A percentile compares a stretch with the other conserved stretches of the same genome.
Conservation (phyloP, 1,140 invertebrate genomes). For the Neodiprion fabricii region DNA sequence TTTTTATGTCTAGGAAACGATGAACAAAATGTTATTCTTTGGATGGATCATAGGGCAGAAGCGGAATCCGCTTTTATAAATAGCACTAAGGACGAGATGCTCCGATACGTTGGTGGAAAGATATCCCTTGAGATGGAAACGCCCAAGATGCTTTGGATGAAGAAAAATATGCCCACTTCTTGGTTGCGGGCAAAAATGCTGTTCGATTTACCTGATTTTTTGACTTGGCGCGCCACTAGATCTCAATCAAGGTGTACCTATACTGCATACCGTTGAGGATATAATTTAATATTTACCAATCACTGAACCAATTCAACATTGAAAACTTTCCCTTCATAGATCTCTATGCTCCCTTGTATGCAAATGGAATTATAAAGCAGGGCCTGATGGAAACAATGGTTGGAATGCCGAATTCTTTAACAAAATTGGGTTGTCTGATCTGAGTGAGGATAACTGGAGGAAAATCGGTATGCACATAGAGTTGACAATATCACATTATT, state of each 20-base stretch:
- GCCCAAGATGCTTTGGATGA: constrained; percentile 95
- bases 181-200: constrained; percentile 77
- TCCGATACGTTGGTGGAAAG: constrained; percentile 89
- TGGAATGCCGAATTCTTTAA: constrained; percentile 83
- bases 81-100: constrained; percentile 73
- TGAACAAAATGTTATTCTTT: constrained; percentile 90
- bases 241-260: constrained; percentile 68
- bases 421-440: constrained; percentile 78
- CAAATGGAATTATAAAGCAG: constrained; percentile 91
- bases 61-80: constrained; percentile 87
- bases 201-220: constrained; percentile 93
- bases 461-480: constrained; percentile 73
- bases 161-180: constrained; percentile 74
- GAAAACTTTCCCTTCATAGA: constrained; percentile 57
- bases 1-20: constrained; percentile 60
- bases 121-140: constrained; percentile 96
- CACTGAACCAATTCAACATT: constrained; percentile 18
- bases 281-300: constrained; percentile 3
- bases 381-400: constrained; percentile 58
- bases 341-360: constrained; percentile 92
- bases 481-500: neutral
- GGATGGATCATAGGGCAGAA: constrained; percentile 95
- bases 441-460: constrained; percentile 71
- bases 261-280: constrained; percentile 13
- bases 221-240: constrained; percentile 91